Evolutionary conservation across 2,888 invertebrate species (phyloP).

Genomic region (Protophormia terraenovae): DNA sequence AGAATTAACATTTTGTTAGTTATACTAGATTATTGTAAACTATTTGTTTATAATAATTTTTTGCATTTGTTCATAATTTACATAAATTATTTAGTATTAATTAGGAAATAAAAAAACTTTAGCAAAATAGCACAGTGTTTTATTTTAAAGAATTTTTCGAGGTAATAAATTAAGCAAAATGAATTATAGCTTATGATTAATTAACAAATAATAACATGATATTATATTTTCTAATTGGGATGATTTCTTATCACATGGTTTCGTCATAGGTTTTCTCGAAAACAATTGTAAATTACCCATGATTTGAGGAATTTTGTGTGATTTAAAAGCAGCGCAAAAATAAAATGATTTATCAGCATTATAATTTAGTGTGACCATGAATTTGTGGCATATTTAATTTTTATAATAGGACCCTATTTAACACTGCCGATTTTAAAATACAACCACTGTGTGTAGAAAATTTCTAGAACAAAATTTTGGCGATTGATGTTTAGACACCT

Average conservation of each 20-base stretch:
- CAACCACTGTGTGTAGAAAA: no score
- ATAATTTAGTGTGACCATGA: no score
- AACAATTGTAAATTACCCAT: neutral
- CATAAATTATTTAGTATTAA: neutral
- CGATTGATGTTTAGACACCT: neutral
- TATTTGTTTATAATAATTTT: neutral
- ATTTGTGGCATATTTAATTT: no score
- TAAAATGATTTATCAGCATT: neutral
- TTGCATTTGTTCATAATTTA: conserved; percentile 18
- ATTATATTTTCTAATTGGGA: no score
- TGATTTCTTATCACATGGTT: neutral
- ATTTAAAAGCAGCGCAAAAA: neutral
- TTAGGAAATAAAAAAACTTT: neutral
- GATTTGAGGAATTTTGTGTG: neutral
- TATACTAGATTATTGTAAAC: neutral
- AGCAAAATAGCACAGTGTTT: neutral
- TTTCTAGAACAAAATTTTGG: neutral
- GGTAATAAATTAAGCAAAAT: no score
- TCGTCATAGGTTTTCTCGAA: neutral
- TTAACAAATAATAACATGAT: neutral
- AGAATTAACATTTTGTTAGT: neutral
- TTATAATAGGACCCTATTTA: no score
- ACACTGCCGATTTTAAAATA: no score
- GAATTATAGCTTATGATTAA: neutral
- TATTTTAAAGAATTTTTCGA: no score